These are phyloP conservation scores for Dendropsophus ebraccatus DNA, from an alignment of 2,113 vertebrate species.

Conservation along the genomic window DNA sequence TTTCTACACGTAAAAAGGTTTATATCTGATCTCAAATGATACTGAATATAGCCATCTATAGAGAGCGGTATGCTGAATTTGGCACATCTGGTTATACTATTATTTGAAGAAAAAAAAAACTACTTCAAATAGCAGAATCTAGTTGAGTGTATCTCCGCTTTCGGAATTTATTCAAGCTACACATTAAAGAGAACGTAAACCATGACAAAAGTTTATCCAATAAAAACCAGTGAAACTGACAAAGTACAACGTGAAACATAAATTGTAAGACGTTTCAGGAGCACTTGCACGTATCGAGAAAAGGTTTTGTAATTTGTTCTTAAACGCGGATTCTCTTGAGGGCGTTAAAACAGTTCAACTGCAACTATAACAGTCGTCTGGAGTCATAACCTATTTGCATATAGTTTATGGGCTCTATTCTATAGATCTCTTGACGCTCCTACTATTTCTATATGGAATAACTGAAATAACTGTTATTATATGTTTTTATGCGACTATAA, in stretches of 20 bases:
- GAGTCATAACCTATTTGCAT: background rate
- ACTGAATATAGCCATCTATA: background rate
- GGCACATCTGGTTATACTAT: slow-evolving; percentile 47
- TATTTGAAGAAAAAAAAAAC: slow-evolving; percentile 10
- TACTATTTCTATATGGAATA: background rate
- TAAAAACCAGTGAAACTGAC: background rate
- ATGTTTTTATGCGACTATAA: background rate
- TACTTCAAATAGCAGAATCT: slow-evolving; percentile 35
- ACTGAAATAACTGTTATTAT: background rate
- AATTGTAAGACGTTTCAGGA: background rate
- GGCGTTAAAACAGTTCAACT: background rate
- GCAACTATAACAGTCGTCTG: background rate
- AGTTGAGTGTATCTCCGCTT: slow-evolving; percentile 1
- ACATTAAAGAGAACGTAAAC: slow-evolving; percentile 16
- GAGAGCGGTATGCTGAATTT: background rate
- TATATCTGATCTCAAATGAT: background rate
- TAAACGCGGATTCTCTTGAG: background rate
- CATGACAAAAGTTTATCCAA: slow-evolving; percentile 1
- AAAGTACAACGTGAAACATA: background rate
- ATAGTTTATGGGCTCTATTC: background rate
- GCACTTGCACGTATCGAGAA: background rate
- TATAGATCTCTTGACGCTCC: background rate
- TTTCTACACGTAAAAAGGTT: background rate
- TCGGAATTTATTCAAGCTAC: background rate
- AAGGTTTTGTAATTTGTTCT: background rate